These are phyloP conservation scores for Bombus huntii DNA, from an alignment of 1,140 invertebrate genomes.

Conservation along the genomic window DNA sequence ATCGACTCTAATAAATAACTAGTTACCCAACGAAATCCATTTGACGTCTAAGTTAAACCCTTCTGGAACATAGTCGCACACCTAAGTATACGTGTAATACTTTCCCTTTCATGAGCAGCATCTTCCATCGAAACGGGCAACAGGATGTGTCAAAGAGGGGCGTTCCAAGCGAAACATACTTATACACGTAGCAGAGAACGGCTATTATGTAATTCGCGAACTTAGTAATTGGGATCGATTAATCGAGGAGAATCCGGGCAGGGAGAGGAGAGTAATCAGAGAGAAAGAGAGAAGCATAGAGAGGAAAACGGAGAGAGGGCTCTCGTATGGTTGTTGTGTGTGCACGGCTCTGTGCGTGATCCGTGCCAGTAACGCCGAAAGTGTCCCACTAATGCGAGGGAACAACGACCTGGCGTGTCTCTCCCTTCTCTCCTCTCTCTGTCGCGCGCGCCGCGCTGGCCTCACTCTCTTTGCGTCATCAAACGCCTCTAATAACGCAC, in stretches of 20 bases:
- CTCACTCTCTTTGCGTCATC: constrained; percentile 67
- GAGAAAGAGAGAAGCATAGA: constrained; percentile 22
- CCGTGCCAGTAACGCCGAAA: constrained; percentile 73
- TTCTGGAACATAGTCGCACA: too few relatives aligned
- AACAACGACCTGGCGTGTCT: constrained; percentile 70
- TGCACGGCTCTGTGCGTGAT: constrained; percentile 48
- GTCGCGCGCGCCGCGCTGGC: constrained; percentile 15
- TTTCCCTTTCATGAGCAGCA: neutral
- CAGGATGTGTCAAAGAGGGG: neutral
- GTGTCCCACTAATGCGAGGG: constrained; percentile 72
- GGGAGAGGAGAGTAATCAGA: neutral
- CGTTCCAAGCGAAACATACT: neutral
- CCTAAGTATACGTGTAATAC: neutral
- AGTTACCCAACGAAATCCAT: too few relatives aligned
- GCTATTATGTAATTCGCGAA: constrained; percentile 53
- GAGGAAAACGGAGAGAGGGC: neutral
- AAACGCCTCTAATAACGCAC: constrained; percentile 68
- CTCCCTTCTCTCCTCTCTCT: constrained; percentile 39
- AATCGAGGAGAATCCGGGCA: constrained; percentile 44
- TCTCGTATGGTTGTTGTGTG: constrained; percentile 17
- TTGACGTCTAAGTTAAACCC: too few relatives aligned
- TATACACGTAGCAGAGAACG: neutral
- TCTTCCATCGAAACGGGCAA: neutral
- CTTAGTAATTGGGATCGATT: constrained; percentile 58
- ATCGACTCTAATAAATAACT: too few relatives aligned